Base-by-base conservation (phyloP, 1,140 invertebrate genomes). In the Sesamia nonagrioides region DNA sequence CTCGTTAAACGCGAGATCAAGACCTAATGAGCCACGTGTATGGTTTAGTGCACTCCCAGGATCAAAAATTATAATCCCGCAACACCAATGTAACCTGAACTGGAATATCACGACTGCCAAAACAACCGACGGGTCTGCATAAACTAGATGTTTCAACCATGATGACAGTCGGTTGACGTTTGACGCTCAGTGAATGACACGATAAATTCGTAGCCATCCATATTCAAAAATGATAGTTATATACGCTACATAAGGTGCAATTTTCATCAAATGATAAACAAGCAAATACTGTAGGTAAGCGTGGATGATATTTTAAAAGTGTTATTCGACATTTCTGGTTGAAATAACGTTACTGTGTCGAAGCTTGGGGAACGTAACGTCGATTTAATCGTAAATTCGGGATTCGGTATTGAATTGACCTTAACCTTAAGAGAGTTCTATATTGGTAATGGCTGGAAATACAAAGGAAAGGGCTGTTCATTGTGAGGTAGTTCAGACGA, bases 11-110 rank as follows among this genome's bases (percentile, higher is more conserved):
- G 35, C 82, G 85, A 88, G 88, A 92, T 90, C 90, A 90, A 89
- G 88, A 91, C 84, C 90, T 91, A 91, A 92, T 91, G 90, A 91
- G 87, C 91, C 89, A 87, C 86, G 88, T 88, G 88, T 89, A 91
- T 87, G 88, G 84, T 87, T 88, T 89, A 89, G 85, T 90, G 84
- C 86, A 90, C 84, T 86, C 78, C 69, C 80, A 88, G 86, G 86
- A 90, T 88, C 87, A 90, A 88, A 90, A 89, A 88, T 88, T 90
- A 88, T 90, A 87, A 88, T 88, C 84, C 80, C 63, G 58, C 73
- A 35, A 35, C 72, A 75, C 56, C 73, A 75, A 33, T 11, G 15
- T 40, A 17, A 63, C 40, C 45, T 45, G 73, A 75, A 63, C 56
- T 63, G 27, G 0, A 61, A 42, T 18, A 37, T 9, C 15, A 50